Base-by-base conservation (phyloP, 2,113 vertebrate species). In the mouse (Mus musculus) region DNA sequence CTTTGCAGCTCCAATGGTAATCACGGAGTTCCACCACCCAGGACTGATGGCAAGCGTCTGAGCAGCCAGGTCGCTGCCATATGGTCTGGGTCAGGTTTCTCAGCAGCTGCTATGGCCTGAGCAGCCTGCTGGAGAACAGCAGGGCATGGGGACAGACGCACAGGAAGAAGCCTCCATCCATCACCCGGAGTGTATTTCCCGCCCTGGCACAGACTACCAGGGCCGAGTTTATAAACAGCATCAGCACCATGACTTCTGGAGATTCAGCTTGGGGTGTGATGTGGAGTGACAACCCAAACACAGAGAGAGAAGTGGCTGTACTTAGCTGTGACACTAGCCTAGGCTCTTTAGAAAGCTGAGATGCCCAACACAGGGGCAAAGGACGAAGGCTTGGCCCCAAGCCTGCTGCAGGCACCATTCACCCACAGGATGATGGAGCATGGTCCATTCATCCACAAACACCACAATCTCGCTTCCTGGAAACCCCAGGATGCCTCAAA, bases 81-180 rank as follows among this genome's bases (percentile, higher is more conserved):
- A 73, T 89, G 93, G 52, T 97, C 56, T 9, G 8, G 85, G 72
- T 94, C 30, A 0, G 67, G 78, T 86, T 97, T 94, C 96, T 73
- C 61, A 52, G 59, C 89, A 97, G 95, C 94, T 96, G 88, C 95
- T 39, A 71, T 84, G 39, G n/a, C 42, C 36, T 0, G 0, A 56
- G 67, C 56, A 88, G 78, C 46, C 89, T 63, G 91, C 42, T 61
- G 72, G 75, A 49, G 75, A 88, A 77, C 82, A 24, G 14, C n/a
- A 72, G 28, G 10, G 0, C 10, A 4, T 4, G 2, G 19, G 39
- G 22, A 11, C 9, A 17, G 16, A 36, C 36, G 14, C 17, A 20
- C 92, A 95, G 95, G 75, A 94, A 88, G 75, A 49, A 84, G 26
- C 85, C 39, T 61, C 61, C 6, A 30, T 54, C 46, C 9, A 52